Evolutionary conservation across 2,888 invertebrate species (phyloP).

Genomic region (Ganaspis brasiliensis): DNA sequence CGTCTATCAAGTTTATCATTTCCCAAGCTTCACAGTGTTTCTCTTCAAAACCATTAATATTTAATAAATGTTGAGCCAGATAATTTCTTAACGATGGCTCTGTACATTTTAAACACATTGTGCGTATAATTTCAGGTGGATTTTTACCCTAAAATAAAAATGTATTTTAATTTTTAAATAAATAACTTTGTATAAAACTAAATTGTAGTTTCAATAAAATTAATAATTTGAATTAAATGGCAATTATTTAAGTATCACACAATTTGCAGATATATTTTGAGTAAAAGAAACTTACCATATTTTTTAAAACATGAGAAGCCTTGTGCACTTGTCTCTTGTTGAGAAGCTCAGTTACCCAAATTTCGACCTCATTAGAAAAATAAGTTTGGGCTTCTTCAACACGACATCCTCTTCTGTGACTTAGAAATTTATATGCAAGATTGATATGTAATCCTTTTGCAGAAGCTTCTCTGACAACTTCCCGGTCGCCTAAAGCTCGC

Average conservation of each 20-base stretch:
- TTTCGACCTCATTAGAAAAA: constrained; percentile 82
- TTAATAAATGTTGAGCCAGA: constrained; percentile 85
- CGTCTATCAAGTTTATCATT: constrained; percentile 76
- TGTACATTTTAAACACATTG: constrained; percentile 83
- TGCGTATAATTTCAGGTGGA: constrained; percentile 83
- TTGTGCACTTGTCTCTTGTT: constrained; percentile 85
- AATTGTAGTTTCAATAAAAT: too few species aligned
- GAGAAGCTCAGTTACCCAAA: constrained; percentile 85
- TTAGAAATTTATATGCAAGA: constrained; percentile 84
- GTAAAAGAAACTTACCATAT: constrained; percentile 79
- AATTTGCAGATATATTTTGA: neutral
- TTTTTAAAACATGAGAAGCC: constrained; percentile 85
- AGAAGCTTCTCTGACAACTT: constrained; percentile 86
- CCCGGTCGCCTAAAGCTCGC: constrained; percentile 84
- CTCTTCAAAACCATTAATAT: constrained; percentile 78
- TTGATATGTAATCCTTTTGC: constrained; percentile 85
- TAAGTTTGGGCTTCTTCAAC: constrained; percentile 80
- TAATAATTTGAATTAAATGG: too few species aligned
- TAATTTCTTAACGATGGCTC: constrained; percentile 85
- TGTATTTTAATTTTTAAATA: neutral
- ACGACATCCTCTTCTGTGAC: constrained; percentile 82
- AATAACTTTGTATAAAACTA: too few species aligned
- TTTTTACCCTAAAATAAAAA: constrained; percentile 80
- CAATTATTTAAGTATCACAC: neutral
- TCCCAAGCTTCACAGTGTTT: constrained; percentile 78